Evolutionary conservation across 1,140 invertebrate species (phyloP), one percentile per base, ranked within the genome.

Genomic region (Heliothis subflexa): DNA sequence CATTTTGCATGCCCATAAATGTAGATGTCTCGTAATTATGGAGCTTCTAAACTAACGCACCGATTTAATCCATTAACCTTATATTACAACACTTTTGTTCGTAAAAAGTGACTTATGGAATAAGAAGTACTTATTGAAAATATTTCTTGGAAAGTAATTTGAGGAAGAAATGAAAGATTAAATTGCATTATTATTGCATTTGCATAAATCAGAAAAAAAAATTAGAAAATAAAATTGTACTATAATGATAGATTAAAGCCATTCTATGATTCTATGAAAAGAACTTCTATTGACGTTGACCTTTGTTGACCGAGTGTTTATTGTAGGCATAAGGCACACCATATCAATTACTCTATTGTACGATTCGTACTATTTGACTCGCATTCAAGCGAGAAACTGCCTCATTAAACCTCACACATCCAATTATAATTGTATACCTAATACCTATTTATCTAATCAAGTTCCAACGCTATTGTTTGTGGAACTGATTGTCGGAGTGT

Each of bases 61-160:
- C 59, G 59, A 62, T 62, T 40, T 62, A 40, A 62, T 62, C 33
- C 59, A 62, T 62, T 62, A 45, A 62, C 59, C 59, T 33, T 21
- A 33, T n/a, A n/a, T n/a, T n/a, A 61, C 16, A 45, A 62, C 59
- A 62, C 59, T 28, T 62, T 21, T 55, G 16, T 62, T 16, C 33
- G 28, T 62, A 40, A 62, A 62, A 14, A 25, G 33, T 45, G n/a
- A n/a, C 59, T 40, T 45, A 14, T 45, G 59, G 33, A 40, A 40
- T 14, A n/a, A n/a, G n/a, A n/a, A n/a, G n/a, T n/a, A n/a, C n/a
- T 62, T 13, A 4, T 40, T n/a, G 33, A 45, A 7, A 40, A 40
- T 62, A 16, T 62, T 62, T 14, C 3, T 14, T 40, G 16, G 5
- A 61, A 62, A 40, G 57, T 14, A 33, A 33, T 14, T n/a, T 16